A percentile compares a stretch with the other conserved stretches of the same genome.
These are phyloP conservation scores for Plectrocnemia conspersa DNA, from an alignment of 1,140 invertebrate genomes.

Conservation along the genomic window DNA sequence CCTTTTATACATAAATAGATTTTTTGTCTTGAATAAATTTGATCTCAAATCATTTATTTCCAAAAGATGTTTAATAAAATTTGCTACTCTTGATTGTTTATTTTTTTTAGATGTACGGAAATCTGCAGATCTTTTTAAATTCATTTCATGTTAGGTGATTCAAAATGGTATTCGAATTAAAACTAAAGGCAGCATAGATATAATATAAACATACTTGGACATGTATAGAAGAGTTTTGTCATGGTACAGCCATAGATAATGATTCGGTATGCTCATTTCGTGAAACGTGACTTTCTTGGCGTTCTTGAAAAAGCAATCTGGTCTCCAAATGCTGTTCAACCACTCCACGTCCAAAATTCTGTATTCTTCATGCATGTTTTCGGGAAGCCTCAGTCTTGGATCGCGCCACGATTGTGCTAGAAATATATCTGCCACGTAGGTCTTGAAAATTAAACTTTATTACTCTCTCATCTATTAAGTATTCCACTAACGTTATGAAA, in stretches of 20 bases:
- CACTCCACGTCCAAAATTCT: slow-evolving; percentile 84
- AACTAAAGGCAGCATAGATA: not conserved
- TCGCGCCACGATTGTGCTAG: slow-evolving; percentile 88
- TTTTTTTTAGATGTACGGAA: too few species aligned
- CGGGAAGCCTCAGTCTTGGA: slow-evolving; percentile 74
- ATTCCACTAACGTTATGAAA: too few species aligned
- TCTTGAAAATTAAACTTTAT: slow-evolving; percentile 59
- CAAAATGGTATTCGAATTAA: too few species aligned
- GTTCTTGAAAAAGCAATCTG: slow-evolving; percentile 90
- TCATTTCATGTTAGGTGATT: too few species aligned
- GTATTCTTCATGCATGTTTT: slow-evolving; percentile 91
- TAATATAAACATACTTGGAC: slow-evolving; percentile 67
- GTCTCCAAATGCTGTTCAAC: slow-evolving; percentile 85
- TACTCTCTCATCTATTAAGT: too few species aligned
- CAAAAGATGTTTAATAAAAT: too few species aligned
- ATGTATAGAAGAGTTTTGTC: slow-evolving; percentile 87
- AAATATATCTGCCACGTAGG: slow-evolving; percentile 88
- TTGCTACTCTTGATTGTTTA: too few species aligned
- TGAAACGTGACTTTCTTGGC: slow-evolving; percentile 90
- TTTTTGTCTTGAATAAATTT: too few species aligned
- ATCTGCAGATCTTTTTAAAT: too few species aligned
- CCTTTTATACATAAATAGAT: too few species aligned
- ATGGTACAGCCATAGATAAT: slow-evolving; percentile 87
- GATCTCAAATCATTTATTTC: too few species aligned
- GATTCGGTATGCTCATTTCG: slow-evolving; percentile 92